phyloP scores from a whole-genome alignment of 2,113 vertebrate species.

The Silurus glanis region DNA sequence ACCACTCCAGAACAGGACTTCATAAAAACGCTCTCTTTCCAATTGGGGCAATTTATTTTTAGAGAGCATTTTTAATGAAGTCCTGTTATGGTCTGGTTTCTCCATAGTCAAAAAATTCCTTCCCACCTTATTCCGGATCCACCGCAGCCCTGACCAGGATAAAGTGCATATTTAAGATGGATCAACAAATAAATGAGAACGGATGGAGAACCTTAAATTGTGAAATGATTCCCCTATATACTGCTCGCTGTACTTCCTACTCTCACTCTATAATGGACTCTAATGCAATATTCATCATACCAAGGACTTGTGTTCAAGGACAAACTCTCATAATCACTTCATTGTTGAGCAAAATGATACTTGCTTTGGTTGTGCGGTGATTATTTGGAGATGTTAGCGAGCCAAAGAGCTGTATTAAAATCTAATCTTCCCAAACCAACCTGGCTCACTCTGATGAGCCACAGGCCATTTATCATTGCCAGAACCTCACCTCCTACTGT shows the following conservation, averaged over 20 bases:
- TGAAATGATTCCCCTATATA: not conserved
- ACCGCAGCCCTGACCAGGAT: not conserved
- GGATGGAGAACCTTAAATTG: not conserved
- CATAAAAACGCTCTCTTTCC: no score
- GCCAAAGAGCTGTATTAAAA: constrained; percentile 75
- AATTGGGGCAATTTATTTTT: no score
- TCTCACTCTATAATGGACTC: constrained; percentile 16
- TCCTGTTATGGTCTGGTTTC: not conserved
- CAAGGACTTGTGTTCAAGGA: constrained; percentile 63
- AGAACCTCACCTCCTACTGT: constrained; percentile 73
- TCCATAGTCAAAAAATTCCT: not conserved
- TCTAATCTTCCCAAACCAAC: constrained; percentile 78
- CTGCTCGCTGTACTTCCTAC: constrained; percentile 14
- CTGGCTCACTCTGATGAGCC: constrained; percentile 74
- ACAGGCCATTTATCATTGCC: constrained; percentile 75
- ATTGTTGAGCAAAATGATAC: constrained; percentile 68
- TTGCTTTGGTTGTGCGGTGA: constrained; percentile 70
- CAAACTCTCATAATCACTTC: constrained; percentile 65
- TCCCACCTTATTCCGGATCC: not conserved
- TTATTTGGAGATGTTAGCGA: constrained; percentile 67
- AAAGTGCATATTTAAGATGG: not conserved
- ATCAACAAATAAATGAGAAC: not conserved
- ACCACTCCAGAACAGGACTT: no score
- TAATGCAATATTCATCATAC: constrained; percentile 49
- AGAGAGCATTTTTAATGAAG: not conserved